Evolutionary conservation across 2,888 invertebrate species (phyloP).

Genomic region (Lycophotia porphyrea): DNA sequence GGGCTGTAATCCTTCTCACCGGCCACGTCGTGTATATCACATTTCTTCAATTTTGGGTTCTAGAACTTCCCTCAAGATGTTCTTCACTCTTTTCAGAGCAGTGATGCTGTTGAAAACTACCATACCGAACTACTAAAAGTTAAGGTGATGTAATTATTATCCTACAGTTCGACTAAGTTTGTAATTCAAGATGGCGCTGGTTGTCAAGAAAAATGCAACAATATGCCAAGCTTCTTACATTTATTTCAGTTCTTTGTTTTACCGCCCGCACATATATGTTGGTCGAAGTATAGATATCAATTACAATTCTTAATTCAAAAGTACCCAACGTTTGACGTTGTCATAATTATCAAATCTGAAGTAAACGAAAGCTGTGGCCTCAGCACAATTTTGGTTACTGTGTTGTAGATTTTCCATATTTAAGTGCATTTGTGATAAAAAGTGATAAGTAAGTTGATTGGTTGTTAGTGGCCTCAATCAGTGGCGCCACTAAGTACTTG

Average conservation of each 20-base stretch:
- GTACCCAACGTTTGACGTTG: constrained; percentile 23
- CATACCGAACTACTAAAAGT: neutral
- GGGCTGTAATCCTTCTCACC: neutral
- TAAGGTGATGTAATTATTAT: neutral
- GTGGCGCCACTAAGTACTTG: neutral
- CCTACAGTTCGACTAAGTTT: no score
- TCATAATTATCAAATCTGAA: constrained; percentile 14
- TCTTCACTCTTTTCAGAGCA: neutral
- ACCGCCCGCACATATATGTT: no score
- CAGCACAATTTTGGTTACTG: constrained; percentile 18
- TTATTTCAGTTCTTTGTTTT: no score
- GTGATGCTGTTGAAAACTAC: neutral
- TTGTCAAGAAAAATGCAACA: no score
- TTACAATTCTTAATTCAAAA: constrained; percentile 40
- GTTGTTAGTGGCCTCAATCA: neutral
- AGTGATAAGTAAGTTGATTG: constrained; percentile 22
- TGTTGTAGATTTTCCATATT: neutral
- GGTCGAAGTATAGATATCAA: neutral
- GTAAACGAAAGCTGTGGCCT: constrained; percentile 4
- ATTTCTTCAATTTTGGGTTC: neutral
- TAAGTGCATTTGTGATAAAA: constrained; percentile 14
- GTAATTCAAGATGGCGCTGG: no score
- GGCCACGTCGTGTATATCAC: neutral
- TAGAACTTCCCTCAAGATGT: neutral
- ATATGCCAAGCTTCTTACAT: no score